Evolutionary conservation across 2,113 vertebrate genomes (phyloP).

Genomic region (Gila orcuttii): DNA sequence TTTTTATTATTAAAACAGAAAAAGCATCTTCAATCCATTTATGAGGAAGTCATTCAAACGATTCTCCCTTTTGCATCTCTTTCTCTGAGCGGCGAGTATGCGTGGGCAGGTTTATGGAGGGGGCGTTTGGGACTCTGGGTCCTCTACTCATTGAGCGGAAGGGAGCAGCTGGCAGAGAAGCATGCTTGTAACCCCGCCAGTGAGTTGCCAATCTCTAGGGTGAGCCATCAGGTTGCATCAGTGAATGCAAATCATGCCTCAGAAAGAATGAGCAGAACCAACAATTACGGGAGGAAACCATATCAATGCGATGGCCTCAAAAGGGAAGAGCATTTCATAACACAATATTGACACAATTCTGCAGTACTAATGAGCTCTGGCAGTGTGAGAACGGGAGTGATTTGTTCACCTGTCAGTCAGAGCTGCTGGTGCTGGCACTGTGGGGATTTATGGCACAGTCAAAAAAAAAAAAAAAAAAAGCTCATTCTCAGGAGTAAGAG

Average conservation of each 20-base stretch:
- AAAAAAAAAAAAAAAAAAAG: not conserved
- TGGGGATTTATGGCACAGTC: conserved; percentile 24
- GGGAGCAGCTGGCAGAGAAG: conserved; percentile 60
- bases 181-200: conserved; percentile 57
- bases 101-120: conserved; percentile 27
- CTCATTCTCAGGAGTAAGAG: not conserved
- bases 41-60: conserved; percentile 20
- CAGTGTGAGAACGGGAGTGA: conserved; percentile 50
- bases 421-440: conserved; percentile 12
- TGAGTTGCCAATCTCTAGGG: conserved; percentile 51
- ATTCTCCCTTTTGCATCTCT: conserved; percentile 21
- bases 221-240: conserved; percentile 59
- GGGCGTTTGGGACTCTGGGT: conserved; percentile 38
- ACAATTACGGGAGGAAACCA: conserved; percentile 65
- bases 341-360: conserved; percentile 67
- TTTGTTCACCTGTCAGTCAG: conserved; percentile 68
- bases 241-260: conserved; percentile 66
- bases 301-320: conserved; percentile 58
- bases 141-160: conserved; percentile 52
- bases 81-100: not conserved
- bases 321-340: conserved; percentile 58
- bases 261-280: conserved; percentile 62
- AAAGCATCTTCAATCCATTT: not conserved
- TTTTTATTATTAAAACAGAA: not conserved
- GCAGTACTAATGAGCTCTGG: conserved; percentile 59